Evolutionary conservation across 2,797 vertebrate genomes (phyloP), one percentile per base, ranked within the genome.

Genomic region (Crenuchus spilurus): DNA sequence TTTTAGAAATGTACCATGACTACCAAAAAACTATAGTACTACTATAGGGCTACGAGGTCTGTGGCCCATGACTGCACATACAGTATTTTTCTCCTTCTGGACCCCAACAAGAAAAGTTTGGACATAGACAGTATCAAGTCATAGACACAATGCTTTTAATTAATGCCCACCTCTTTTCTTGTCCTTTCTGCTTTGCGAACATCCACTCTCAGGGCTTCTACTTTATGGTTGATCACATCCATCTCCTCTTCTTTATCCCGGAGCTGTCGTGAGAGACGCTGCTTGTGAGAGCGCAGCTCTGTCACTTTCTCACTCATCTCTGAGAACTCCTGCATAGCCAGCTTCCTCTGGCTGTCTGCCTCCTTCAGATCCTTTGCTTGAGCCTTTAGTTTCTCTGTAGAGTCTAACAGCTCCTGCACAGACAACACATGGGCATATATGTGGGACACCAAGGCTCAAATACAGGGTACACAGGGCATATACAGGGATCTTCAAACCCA

Each of bases 231-330:
- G 85, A 95, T 91, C 73, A 91, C 93, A 90, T 98, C 98, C 87
- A 95, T 92, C 90, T 99, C 98, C 87, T 99, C 98, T 87, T 99
- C 98, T 85, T 97, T 98, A 93, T 99, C 97, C n/a, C 96, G 94
- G 84, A 99, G 90, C 89, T 98, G 97, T 78, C 97, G 95, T 80
- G 90, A 87, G 84, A 99, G 93, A 70, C 96, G 97, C 90, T 99
- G 97, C 88, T 99, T 99, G 6, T 92, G 92, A 73, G 94, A 97
- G 90, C 95, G 93, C 89, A 99, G 92, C 60, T 99, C 97, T 44
- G 96, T 96, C 79, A 97, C 93, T 63, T 92, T 95, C 86, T 97
- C 96, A 70, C 97, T 99, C 86, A 99, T 94, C 87, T 99, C 96
- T 28, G 96, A 95, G 89, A 98, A 98, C 85, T 98, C 96, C 85